Base-by-base conservation (phyloP, 2,113 vertebrate species). In the Abramis brama region DNA sequence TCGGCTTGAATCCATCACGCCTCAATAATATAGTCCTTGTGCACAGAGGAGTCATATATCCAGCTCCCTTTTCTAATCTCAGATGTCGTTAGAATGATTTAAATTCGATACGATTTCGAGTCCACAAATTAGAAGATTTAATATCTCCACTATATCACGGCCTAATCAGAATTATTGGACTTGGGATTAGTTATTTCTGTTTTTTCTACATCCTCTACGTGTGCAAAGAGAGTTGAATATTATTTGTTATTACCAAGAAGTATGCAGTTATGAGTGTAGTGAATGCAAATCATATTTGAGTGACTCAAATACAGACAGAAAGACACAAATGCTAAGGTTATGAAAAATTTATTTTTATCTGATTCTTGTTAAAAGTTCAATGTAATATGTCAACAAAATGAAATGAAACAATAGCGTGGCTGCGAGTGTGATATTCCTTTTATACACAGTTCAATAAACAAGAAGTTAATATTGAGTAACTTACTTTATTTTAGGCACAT, bases 21-120 rank as follows among this genome's bases (percentile, higher is more conserved):
- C 87, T 88, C 91, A 92, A 93, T 93, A 89, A 91, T 89, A 88
- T 86, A 87, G 89, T 47, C 68, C 89, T 91, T 85, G 87, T 89
- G 90, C 85, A 88, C 90, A 92, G 86, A 66, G 39, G 92, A 64
- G 78, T 85, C 92, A 92, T 92, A 92, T 89, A 90, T 91, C 91
- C 91, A 91, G 66, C 88, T 93, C 83, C 55, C 82, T 83, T 88
- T 86, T 84, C 89, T 91, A 91, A 93, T 94, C 86, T 88, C 90
- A 87, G 89, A 92, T 86, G 85, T 79, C 89, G 92, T 92, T 91
- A 90, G 89, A 90, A 73, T 91, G 87, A 92, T 92, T 94, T 89
- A 80, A 86, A 91, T 88, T 76, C 50, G 85, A 86, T 92, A 89
- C 64, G 30, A 91, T 83, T 91, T 87, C 85, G 87, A 87, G 84